Conservation (phyloP, 53 echinoderm and acorn worm genomes). For the Astropecten irregularis region DNA sequence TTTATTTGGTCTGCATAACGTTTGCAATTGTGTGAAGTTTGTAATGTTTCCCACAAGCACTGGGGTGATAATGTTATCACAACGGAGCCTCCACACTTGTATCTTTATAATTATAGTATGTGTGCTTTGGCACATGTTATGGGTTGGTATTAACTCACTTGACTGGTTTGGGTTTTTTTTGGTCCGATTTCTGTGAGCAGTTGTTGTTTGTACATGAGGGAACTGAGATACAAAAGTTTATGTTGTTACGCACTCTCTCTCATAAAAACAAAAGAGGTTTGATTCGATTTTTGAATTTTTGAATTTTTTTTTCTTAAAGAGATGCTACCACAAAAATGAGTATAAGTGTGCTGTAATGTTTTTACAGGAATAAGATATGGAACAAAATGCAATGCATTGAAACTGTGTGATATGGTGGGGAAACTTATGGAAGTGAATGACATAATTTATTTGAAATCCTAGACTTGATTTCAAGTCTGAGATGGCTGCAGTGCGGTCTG, state of each 20-base stretch:
- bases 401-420: no score
- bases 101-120: slow-evolving; percentile 54
- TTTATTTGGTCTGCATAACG: slow-evolving; percentile 30
- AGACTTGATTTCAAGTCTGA: no score
- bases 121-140: slow-evolving; percentile 22
- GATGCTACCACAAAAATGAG: slow-evolving; percentile 34
- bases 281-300: no score
- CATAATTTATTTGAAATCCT: no score
- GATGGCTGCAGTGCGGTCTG: no score
- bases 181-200: slow-evolving; percentile 29
- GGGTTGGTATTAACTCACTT: slow-evolving; percentile 9
- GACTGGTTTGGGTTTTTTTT: no score
- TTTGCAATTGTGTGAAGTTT: slow-evolving; percentile 57
- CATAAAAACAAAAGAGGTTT: no score
- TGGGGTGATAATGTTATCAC: no score
- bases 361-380: no score
- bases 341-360: no score
- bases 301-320: neutral
- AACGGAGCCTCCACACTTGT: slow-evolving; percentile 35
- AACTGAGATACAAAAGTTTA: neutral
- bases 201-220: slow-evolving; percentile 2
- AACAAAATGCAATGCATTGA: no score
- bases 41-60: slow-evolving; percentile 16
- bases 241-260: neutral
- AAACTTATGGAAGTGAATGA: no score